Conservation (phyloP, 2,888 invertebrate species). For the Lithophane leautieri region DNA sequence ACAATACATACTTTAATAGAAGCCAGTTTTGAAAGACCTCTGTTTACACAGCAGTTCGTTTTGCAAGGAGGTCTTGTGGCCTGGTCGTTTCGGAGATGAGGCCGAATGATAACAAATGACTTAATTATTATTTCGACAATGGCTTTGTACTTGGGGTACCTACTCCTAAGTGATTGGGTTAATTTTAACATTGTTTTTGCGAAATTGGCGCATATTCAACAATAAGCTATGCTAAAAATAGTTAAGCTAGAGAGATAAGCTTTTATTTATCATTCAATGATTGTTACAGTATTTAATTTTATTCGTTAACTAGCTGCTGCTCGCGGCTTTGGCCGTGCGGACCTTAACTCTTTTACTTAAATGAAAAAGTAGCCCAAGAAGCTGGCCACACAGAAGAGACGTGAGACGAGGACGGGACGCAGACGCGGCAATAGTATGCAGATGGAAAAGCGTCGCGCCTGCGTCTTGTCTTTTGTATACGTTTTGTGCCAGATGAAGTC, state of each 20-base stretch:
- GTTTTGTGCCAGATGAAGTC: too few relatives aligned
- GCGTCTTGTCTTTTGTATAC: too few relatives aligned
- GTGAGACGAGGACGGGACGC: too few relatives aligned
- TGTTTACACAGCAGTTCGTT: constrained; percentile 26
- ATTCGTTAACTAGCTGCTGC: neutral
- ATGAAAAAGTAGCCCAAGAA: too few relatives aligned
- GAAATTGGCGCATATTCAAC: constrained; percentile 22
- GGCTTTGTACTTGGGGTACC: constrained; percentile 70
- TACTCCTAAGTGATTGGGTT: constrained; percentile 59
- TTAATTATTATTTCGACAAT: constrained; percentile 86
- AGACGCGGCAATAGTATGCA: too few relatives aligned
- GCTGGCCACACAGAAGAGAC: too few relatives aligned
- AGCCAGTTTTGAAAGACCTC: constrained; percentile 69
- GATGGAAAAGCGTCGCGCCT: too few relatives aligned
- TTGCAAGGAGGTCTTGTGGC: constrained; percentile 63
- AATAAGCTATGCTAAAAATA: neutral
- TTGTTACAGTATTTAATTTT: neutral
- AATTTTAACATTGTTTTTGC: constrained; percentile 64
- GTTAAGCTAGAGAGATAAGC: neutral
- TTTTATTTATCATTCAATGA: neutral
- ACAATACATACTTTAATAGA: constrained; percentile 61
- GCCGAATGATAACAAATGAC: constrained; percentile 81
- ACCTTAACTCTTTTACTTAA: too few relatives aligned
- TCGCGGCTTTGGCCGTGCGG: too few relatives aligned
- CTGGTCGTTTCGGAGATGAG: constrained; percentile 76